Evolutionary conservation across 2,888 invertebrate genomes (phyloP).

Genomic region (Tetragonisca angustula): DNA sequence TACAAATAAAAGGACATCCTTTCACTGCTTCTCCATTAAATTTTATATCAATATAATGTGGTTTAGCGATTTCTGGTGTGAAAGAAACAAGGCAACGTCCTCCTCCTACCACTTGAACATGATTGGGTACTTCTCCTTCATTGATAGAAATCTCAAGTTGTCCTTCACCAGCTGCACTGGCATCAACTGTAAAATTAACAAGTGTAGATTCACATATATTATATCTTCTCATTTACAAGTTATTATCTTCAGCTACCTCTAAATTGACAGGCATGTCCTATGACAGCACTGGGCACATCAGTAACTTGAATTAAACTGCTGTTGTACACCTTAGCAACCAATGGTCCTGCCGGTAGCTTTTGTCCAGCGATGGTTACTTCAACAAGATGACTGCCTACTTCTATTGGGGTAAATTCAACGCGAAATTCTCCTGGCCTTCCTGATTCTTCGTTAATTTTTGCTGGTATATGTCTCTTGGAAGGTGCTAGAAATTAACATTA

Average conservation of each 20-base stretch:
- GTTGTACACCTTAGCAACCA: slow-evolving; percentile 97
- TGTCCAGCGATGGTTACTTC: slow-evolving; percentile 96
- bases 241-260: slow-evolving; percentile 87
- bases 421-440: slow-evolving; percentile 92
- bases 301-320: slow-evolving; percentile 96
- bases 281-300: slow-evolving; percentile 96
- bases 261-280: slow-evolving; percentile 98
- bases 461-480: slow-evolving; percentile 92
- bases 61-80: slow-evolving; percentile 95
- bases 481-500: slow-evolving; percentile 86
- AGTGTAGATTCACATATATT: neutral
- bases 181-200: slow-evolving; percentile 91
- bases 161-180: slow-evolving; percentile 99
- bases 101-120: slow-evolving; percentile 97
- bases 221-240: no score
- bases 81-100: slow-evolving; percentile 97
- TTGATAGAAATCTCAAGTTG: slow-evolving; percentile 99
- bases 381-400: slow-evolving; percentile 97
- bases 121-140: slow-evolving; percentile 99
- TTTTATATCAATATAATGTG: slow-evolving; percentile 97
- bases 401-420: slow-evolving; percentile 96
- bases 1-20: slow-evolving; percentile 95
- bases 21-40: slow-evolving; percentile 97
- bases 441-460: slow-evolving; percentile 92
- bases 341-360: slow-evolving; percentile 94